These are phyloP conservation scores for Phrynocephalus versicolor DNA, from an alignment of 2,113 vertebrate species.

Conservation along the genomic window DNA sequence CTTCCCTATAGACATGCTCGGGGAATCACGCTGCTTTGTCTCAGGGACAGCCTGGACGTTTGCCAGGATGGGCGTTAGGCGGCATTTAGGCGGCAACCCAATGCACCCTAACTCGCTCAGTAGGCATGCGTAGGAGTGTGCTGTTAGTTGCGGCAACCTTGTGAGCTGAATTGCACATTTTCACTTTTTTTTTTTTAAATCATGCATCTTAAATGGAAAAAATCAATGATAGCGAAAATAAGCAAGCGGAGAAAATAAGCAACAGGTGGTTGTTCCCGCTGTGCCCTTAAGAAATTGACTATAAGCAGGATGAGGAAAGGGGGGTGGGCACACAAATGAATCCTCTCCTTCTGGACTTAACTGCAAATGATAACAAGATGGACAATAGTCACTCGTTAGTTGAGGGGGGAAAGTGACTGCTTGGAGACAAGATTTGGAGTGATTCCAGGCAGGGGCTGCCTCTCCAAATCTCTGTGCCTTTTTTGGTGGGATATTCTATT, in stretches of 20 bases:
- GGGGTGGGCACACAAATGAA: neutral
- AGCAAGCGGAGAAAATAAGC: slow-evolving; percentile 8
- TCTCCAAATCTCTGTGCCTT: neutral
- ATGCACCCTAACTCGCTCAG: neutral
- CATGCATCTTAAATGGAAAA: neutral
- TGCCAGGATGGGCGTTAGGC: too few relatives aligned
- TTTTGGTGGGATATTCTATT: neutral
- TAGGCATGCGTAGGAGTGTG: neutral
- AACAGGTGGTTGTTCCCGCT: neutral
- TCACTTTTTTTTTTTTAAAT: neutral
- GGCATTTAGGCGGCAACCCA: neutral
- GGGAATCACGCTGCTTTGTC: too few relatives aligned
- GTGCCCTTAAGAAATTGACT: neutral
- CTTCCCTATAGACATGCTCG: neutral
- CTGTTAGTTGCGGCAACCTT: neutral
- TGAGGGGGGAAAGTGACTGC: neutral
- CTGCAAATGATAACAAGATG: neutral
- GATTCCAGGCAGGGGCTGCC: neutral
- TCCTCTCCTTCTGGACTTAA: neutral
- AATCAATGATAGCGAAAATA: neutral
- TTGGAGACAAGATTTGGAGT: neutral
- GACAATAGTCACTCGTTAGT: neutral
- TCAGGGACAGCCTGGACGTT: neutral
- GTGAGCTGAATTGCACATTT: neutral
- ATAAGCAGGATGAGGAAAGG: neutral